Percentiles rank a stretch among this genome's conserved stretches.
These are phyloP conservation scores for Galago senegalensis DNA, from an alignment of 2,797 vertebrate species.

Conservation along the genomic window DNA sequence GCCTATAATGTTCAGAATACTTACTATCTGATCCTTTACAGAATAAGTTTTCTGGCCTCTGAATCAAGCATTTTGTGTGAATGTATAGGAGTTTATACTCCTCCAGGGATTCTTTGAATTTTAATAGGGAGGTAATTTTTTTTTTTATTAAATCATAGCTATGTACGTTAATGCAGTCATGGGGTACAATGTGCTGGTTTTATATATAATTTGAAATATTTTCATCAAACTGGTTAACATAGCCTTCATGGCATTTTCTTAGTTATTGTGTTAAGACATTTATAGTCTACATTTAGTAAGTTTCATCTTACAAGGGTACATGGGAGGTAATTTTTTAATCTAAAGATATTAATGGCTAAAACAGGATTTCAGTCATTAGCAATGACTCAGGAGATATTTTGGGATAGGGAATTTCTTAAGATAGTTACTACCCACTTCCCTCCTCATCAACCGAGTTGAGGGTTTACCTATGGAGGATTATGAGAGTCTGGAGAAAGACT, in stretches of 20 bases:
- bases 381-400: background rate
- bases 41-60: background rate
- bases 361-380: slow-evolving; percentile 49
- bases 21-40: background rate
- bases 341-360: slow-evolving; percentile 58
- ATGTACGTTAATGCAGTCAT: too few species aligned
- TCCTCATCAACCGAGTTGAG: background rate
- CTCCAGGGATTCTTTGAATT: slow-evolving; percentile 46
- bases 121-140: slow-evolving; percentile 52
- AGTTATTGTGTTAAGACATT: too few species aligned
- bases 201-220: too few species aligned
- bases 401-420: slow-evolving; percentile 18
- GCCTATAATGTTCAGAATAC: background rate
- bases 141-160: too few species aligned
- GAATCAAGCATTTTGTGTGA: slow-evolving; percentile 12
- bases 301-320: too few species aligned
- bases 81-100: slow-evolving; percentile 39
- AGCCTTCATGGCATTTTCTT: too few species aligned
- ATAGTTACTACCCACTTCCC: background rate
- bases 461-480: background rate
- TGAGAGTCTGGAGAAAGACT: background rate
- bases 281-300: too few species aligned
- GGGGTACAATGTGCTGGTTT: too few species aligned
- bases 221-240: too few species aligned
- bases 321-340: slow-evolving; percentile 42